Conservation (phyloP, 2,113 vertebrate genomes). For the Athene cunicularia region DNA sequence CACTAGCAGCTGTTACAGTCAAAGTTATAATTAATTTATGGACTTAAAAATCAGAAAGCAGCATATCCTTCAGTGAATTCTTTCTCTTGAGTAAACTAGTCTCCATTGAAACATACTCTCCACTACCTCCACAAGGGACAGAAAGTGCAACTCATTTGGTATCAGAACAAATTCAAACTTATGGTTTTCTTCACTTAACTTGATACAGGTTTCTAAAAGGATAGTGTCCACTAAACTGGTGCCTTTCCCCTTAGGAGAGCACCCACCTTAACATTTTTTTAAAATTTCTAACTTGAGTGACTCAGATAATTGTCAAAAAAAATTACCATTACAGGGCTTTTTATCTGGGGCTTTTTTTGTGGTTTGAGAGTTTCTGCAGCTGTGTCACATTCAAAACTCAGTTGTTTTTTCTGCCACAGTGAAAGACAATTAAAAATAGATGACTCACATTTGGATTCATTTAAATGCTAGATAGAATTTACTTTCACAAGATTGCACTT, state of each 20-base stretch:
- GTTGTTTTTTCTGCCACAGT: neutral
- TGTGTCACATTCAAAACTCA: neutral
- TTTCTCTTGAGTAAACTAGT: neutral
- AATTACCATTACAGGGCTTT: neutral
- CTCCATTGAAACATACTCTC: neutral
- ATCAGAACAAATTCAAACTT: neutral
- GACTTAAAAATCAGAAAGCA: neutral
- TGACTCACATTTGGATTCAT: neutral
- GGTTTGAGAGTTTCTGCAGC: neutral
- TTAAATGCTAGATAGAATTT: neutral
- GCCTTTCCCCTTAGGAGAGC: neutral
- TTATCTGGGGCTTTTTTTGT: neutral
- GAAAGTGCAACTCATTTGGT: neutral
- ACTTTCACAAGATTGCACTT: neutral
- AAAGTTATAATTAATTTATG: neutral
- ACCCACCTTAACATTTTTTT: neutral
- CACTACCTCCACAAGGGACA: neutral
- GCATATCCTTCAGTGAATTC: neutral
- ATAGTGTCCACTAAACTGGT: neutral
- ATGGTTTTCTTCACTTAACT: neutral
- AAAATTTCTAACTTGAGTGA: neutral
- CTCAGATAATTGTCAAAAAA: neutral
- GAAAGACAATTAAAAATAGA: conserved; percentile 10
- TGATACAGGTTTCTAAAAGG: neutral
- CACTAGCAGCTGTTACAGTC: neutral